Percentiles rank a stretch among this genome's conserved stretches.
Conservation (phyloP, 2,888 invertebrate species). For the Dimorphilus gyrociliatus region DNA sequence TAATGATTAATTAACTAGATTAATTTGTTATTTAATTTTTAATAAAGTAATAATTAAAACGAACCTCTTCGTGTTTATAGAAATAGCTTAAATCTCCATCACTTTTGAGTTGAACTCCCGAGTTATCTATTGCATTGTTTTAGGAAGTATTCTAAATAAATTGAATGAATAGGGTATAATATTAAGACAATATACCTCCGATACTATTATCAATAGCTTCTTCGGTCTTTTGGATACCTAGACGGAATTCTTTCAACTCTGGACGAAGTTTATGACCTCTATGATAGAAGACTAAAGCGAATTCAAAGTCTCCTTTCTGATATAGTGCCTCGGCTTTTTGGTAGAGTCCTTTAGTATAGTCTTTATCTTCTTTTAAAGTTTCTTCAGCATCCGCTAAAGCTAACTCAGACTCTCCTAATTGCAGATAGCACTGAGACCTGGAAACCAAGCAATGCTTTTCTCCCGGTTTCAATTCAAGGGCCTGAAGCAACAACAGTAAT, state of each 20-base stretch:
- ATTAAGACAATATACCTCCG: too few relatives aligned
- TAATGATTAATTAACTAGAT: too few relatives aligned
- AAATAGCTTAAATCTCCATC: slow-evolving; percentile 1
- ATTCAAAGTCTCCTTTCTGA: slow-evolving; percentile 77
- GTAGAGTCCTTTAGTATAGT: slow-evolving; percentile 48
- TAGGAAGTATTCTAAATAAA: too few relatives aligned
- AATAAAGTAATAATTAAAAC: too few relatives aligned
- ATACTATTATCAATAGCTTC: slow-evolving; percentile 85
- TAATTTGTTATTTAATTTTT: too few relatives aligned
- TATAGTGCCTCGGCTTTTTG: slow-evolving; percentile 84
- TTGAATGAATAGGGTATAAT: too few relatives aligned
- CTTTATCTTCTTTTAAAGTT: slow-evolving; percentile 45
- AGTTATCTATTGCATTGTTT: too few relatives aligned
- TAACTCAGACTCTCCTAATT: slow-evolving; percentile 63
- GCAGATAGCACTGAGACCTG: slow-evolving; percentile 69
- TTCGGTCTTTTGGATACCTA: slow-evolving; percentile 76
- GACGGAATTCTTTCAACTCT: slow-evolving; percentile 53
- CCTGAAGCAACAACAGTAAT: too few relatives aligned
- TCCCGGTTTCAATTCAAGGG: slow-evolving; percentile 63
- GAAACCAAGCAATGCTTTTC: slow-evolving; percentile 73
- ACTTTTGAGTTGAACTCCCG: slow-evolving; percentile 1
- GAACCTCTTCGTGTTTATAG: too few relatives aligned
- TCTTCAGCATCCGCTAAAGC: slow-evolving; percentile 69
- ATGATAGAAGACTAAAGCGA: slow-evolving; percentile 77
- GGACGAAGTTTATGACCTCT: slow-evolving; percentile 66